Conservation (phyloP, 1,140 invertebrate species). For the Condylostylus longicornis region DNA sequence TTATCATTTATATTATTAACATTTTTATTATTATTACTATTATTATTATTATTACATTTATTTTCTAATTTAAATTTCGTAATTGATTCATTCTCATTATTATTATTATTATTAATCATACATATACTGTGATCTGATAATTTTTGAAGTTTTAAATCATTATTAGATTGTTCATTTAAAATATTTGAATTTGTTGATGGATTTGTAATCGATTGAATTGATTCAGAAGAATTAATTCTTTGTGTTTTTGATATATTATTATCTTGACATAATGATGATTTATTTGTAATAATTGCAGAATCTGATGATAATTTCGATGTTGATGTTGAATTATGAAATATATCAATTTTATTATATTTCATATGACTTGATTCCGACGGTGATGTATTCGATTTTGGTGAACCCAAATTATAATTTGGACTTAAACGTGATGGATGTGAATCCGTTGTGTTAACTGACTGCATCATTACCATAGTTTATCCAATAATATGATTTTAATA, state of each 20-base stretch:
- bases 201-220: too few relatives aligned
- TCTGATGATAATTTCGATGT: background rate
- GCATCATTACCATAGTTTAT: slow-evolving; percentile 28
- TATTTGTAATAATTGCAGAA: background rate
- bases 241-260: too few relatives aligned
- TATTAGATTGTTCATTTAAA: too few relatives aligned
- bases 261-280: too few relatives aligned
- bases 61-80: background rate
- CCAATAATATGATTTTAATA: too few relatives aligned
- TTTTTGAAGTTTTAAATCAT: too few relatives aligned
- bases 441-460: slow-evolving; percentile 12
- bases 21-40: background rate
- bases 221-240: too few relatives aligned
- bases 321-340: background rate
- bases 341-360: slow-evolving; percentile 27
- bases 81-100: too few relatives aligned
- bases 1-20: too few relatives aligned
- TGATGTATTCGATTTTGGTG: slow-evolving; percentile 27
- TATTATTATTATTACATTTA: background rate
- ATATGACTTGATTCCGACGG: slow-evolving; percentile 19
- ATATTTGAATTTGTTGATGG: too few relatives aligned
- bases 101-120: too few relatives aligned
- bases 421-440: slow-evolving; percentile 20
- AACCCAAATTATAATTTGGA: slow-evolving; percentile 27
- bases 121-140: too few relatives aligned